These are phyloP conservation scores for Melanostoma scalare DNA, from an alignment of 2,888 invertebrate genomes.

Conservation along the genomic window DNA sequence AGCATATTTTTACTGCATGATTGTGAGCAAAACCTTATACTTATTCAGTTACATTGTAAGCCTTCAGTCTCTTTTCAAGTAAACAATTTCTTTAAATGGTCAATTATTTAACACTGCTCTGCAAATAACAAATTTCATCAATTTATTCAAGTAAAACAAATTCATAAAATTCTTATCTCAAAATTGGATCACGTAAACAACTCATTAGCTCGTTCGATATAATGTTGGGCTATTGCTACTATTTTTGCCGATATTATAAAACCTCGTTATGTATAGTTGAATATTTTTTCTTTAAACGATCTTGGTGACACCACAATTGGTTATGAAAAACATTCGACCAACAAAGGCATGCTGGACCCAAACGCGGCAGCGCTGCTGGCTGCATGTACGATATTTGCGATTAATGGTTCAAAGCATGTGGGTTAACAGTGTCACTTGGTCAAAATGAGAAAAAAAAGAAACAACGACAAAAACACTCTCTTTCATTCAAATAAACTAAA, in stretches of 20 bases:
- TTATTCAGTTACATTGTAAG: neutral
- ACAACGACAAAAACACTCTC: conserved; percentile 10
- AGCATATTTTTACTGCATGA: neutral
- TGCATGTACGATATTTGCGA: conserved; percentile 19
- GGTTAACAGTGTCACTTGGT: conserved; percentile 52
- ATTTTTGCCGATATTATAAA: conserved; percentile 1
- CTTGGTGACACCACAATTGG: conserved; percentile 68
- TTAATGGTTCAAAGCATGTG: conserved; percentile 59
- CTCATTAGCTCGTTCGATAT: conserved; percentile 50
- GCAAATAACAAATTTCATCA: conserved; percentile 28
- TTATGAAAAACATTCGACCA: conserved; percentile 49
- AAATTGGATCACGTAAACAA: conserved; percentile 66
- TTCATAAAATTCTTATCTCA: conserved; percentile 53
- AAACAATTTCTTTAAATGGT: conserved; percentile 20
- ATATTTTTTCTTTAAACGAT: conserved; percentile 52
- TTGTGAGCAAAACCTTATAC: neutral
- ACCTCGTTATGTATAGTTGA: conserved; percentile 9
- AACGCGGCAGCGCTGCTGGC: neutral
- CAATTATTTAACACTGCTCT: conserved; percentile 19
- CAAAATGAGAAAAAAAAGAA: conserved; percentile 32
- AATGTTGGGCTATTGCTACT: neutral
- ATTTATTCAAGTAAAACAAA: conserved; percentile 36
- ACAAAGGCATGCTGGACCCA: conserved; percentile 38
- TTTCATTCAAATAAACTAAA: conserved; percentile 16
- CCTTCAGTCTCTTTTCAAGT: neutral